These are phyloP conservation scores for Peromyscus attwateri DNA, from an alignment of 2,797 vertebrate species.

Conservation along the genomic window DNA sequence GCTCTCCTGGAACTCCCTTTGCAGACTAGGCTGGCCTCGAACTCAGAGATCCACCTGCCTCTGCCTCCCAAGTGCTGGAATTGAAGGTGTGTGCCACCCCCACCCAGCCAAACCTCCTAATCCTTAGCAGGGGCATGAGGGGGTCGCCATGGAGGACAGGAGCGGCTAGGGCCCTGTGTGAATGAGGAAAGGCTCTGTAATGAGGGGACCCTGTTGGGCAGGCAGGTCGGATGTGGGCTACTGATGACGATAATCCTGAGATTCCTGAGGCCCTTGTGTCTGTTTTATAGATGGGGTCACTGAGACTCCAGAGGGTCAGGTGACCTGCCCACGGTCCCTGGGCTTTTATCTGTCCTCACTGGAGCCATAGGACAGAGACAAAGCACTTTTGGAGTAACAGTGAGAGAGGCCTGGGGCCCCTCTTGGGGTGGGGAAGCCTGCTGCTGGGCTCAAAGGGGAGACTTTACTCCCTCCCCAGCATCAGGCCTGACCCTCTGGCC, in stretches of 20 bases:
- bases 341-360: not conserved
- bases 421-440: not conserved
- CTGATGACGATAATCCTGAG: not conserved
- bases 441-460: not conserved
- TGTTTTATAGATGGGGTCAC: conserved; percentile 32
- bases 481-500: not conserved
- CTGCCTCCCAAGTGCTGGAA: not conserved
- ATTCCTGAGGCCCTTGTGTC: not conserved
- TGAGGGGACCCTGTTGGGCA: no score
- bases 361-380: not conserved
- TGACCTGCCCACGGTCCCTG: not conserved
- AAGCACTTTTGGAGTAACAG: not conserved
- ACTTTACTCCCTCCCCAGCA: not conserved
- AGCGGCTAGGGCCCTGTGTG: not conserved
- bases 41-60: not conserved
- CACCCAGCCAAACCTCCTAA: not conserved
- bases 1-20: not conserved
- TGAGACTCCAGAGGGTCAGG: not conserved
- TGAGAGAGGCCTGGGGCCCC: not conserved
- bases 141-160: not conserved
- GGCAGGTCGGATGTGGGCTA: not conserved
- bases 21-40: not conserved
- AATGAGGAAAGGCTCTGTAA: not conserved
- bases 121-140: not conserved
- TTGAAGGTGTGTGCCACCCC: not conserved